These are phyloP conservation scores for Heterodera filipjevi DNA, from an alignment of 2,888 invertebrate species.

Conservation along the genomic window DNA sequence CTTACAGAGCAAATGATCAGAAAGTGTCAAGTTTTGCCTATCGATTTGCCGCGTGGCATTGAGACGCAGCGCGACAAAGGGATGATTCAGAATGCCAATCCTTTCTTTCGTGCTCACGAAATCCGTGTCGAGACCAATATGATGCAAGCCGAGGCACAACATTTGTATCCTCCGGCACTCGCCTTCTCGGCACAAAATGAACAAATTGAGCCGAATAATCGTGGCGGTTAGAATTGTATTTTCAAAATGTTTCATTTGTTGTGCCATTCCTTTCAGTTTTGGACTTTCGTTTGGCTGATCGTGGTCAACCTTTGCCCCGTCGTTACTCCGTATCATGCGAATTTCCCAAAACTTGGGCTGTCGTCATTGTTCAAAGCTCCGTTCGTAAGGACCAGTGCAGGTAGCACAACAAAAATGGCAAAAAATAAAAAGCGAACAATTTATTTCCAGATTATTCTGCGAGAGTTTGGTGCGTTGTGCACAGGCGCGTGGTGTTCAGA, in stretches of 20 bases:
- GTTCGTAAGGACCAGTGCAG: slow-evolving; percentile 26
- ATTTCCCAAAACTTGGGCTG: slow-evolving; percentile 32
- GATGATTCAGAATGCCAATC: slow-evolving; percentile 26
- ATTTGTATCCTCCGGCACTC: slow-evolving; percentile 35
- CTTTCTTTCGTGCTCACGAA: slow-evolving; percentile 32
- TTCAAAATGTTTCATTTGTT: neutral
- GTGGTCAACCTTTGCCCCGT: slow-evolving; percentile 34
- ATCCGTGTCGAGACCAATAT: slow-evolving; percentile 20
- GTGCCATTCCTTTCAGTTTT: neutral
- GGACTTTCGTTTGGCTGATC: slow-evolving; percentile 25
- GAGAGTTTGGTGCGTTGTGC: slow-evolving; percentile 16
- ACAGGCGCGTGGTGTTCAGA: slow-evolving; percentile 16
- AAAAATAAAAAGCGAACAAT: neutral
- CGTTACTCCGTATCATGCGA: slow-evolving; percentile 18
- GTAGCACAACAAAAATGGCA: neutral
- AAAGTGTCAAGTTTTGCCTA: slow-evolving; percentile 34
- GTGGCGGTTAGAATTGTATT: slow-evolving; percentile 13
- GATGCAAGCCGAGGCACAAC: slow-evolving; percentile 23
- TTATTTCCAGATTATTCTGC: slow-evolving; percentile 14
- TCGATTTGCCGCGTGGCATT: slow-evolving; percentile 10
- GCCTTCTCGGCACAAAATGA: slow-evolving; percentile 2
- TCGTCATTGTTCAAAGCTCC: slow-evolving; percentile 29
- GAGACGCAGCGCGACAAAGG: slow-evolving; percentile 30
- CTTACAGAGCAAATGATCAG: slow-evolving; percentile 39
- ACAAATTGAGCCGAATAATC: slow-evolving; percentile 23